Evolutionary conservation across 2,888 invertebrate genomes (phyloP).

Genomic region (Camponotus fellah): DNA sequence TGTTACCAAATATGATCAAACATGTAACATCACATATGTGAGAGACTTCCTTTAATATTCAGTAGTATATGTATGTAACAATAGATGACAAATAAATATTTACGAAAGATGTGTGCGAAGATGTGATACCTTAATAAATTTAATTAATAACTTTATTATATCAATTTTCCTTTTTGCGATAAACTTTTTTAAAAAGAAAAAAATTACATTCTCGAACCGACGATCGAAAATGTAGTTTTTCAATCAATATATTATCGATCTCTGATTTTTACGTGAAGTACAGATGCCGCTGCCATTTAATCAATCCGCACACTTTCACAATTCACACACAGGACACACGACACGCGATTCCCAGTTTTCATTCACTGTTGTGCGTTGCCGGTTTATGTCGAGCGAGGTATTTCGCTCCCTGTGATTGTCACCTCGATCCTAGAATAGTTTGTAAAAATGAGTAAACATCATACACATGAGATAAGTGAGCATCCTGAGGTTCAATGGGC

Average conservation of each 20-base stretch:
- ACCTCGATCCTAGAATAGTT: background rate
- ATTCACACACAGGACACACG: no score
- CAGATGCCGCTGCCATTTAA: no score
- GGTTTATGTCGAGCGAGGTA: background rate
- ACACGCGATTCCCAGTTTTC: background rate
- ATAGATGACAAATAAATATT: background rate
- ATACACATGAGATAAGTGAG: constrained; percentile 33
- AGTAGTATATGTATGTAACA: constrained; percentile 13
- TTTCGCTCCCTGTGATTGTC: background rate
- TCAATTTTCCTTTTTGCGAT: background rate
- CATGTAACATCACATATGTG: background rate
- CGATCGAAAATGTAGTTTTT: background rate
- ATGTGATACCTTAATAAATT: background rate
- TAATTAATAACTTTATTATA: constrained; percentile 3
- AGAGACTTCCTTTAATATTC: background rate
- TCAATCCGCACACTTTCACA: no score
- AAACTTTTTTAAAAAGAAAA: background rate
- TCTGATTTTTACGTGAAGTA: no score
- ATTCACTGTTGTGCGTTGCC: background rate
- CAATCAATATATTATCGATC: background rate
- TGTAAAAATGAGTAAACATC: constrained; percentile 22
- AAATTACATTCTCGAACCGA: background rate
- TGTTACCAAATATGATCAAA: constrained; percentile 3
- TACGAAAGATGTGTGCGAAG: background rate
- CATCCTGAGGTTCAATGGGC: constrained; percentile 78